Evolutionary conservation across 1,140 invertebrate species (phyloP).

Genomic region (Lethocerus indicus): DNA sequence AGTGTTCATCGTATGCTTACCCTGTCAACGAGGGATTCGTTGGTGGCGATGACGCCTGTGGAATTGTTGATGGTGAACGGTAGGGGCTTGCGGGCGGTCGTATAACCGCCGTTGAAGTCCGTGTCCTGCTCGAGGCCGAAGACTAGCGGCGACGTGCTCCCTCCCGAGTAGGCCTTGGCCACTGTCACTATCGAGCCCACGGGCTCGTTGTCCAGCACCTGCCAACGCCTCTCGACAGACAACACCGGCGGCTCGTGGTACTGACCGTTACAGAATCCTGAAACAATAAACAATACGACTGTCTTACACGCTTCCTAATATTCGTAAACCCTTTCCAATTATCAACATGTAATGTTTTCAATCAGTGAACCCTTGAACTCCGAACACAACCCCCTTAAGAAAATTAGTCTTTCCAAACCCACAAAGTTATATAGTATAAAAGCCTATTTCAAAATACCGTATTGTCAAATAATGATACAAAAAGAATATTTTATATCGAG

Average conservation of each 20-base stretch:
- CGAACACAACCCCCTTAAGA: too few species aligned
- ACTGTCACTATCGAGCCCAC: constrained; percentile 42
- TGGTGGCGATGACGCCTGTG: constrained; percentile 48
- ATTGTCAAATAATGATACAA: too few species aligned
- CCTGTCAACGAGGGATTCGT: constrained; percentile 43
- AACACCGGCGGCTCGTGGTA: constrained; percentile 27
- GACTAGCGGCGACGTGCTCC: constrained; percentile 38
- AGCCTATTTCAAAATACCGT: too few species aligned
- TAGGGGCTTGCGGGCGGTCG: constrained; percentile 23
- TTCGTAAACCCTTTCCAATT: too few species aligned
- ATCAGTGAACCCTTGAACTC: too few species aligned
- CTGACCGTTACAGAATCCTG: not conserved
- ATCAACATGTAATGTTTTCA: too few species aligned
- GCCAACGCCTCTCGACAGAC: constrained; percentile 43
- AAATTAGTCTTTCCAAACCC: too few species aligned
- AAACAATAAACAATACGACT: too few species aligned
- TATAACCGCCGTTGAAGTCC: constrained; percentile 20
- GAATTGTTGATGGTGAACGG: constrained; percentile 50
- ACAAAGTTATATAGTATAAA: too few species aligned
- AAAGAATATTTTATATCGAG: too few species aligned
- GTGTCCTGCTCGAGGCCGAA: constrained; percentile 41
- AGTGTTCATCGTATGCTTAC: too few species aligned
- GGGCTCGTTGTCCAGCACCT: constrained; percentile 39
- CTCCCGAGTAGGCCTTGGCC: constrained; percentile 37
- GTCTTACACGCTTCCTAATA: too few species aligned